Conservation (phyloP, 2,113 vertebrate genomes). For the Elaphurus davidianus region DNA sequence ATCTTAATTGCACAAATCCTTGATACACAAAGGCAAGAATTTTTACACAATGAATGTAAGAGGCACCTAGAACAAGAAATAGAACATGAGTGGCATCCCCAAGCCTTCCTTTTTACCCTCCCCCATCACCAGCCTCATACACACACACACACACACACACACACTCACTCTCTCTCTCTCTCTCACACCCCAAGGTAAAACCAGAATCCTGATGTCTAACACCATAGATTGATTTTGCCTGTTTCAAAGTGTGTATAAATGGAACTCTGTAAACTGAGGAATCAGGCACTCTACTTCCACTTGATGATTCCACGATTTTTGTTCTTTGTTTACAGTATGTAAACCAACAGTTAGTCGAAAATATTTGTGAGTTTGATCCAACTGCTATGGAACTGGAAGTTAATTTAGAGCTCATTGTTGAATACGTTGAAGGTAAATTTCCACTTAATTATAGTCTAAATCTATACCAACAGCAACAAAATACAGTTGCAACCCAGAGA, state of each 20-base stretch:
- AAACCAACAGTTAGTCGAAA: conserved; percentile 76
- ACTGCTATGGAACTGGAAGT: conserved; percentile 72
- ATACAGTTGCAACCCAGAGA: background rate
- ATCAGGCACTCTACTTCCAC: background rate
- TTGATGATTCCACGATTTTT: background rate
- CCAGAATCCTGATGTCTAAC: background rate
- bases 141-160: background rate
- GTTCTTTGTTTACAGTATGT: conserved; percentile 79
- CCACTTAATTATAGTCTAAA: background rate
- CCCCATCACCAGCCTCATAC: background rate
- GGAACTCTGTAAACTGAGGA: background rate
- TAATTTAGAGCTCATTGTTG: conserved; percentile 68
- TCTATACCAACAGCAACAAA: conserved; percentile 23
- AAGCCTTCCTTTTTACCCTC: background rate
- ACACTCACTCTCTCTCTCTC: background rate
- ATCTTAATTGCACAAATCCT: background rate
- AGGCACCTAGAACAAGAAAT: background rate
- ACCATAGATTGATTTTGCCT: background rate
- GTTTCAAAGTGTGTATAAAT: background rate
- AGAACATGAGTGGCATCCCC: background rate
- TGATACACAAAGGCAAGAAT: background rate
- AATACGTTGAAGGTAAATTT: conserved; percentile 79
- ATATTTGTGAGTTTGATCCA: conserved; percentile 83
- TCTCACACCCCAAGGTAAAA: background rate
- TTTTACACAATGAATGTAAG: background rate